phyloP scores from a whole-genome alignment of 2,888 invertebrate genomes.

The Coleophora flavipennella region DNA sequence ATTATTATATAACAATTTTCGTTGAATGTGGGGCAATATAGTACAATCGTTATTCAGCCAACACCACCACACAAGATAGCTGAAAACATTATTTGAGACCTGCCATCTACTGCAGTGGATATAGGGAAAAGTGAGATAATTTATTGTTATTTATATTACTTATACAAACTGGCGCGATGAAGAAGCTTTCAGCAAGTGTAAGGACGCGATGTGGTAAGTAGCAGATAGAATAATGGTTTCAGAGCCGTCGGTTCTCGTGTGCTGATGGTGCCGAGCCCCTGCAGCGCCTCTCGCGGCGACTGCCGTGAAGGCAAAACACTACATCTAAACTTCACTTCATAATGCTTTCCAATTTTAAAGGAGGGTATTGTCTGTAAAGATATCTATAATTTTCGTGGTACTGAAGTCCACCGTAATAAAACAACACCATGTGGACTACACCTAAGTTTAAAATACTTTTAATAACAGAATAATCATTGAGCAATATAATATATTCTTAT shows the following conservation, averaged over 20 bases:
- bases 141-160: constrained; percentile 5
- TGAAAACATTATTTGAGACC: constrained; percentile 35
- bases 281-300: constrained; percentile 48
- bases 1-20: constrained; percentile 69
- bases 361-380: constrained; percentile 73
- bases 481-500: constrained; percentile 65
- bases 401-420: constrained; percentile 52
- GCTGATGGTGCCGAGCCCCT: constrained; percentile 48
- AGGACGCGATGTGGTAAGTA: constrained; percentile 24
- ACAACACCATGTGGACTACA: constrained; percentile 57
- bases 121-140: constrained; percentile 25
- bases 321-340: constrained; percentile 67
- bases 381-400: constrained; percentile 63
- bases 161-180: constrained; percentile 15
- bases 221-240: constrained; percentile 39
- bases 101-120: constrained; percentile 16
- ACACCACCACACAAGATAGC: constrained; percentile 54
- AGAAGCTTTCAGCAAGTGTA: constrained; percentile 21
- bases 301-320: constrained; percentile 60
- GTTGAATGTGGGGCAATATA: constrained; percentile 67
- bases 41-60: constrained; percentile 39
- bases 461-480: constrained; percentile 70
- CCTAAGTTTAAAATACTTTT: constrained; percentile 65
- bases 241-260: constrained; percentile 36
- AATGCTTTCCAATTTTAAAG: constrained; percentile 56